Evolutionary conservation across 1,140 invertebrate genomes (phyloP).

Genomic region (Leptonema lineaticorne): DNA sequence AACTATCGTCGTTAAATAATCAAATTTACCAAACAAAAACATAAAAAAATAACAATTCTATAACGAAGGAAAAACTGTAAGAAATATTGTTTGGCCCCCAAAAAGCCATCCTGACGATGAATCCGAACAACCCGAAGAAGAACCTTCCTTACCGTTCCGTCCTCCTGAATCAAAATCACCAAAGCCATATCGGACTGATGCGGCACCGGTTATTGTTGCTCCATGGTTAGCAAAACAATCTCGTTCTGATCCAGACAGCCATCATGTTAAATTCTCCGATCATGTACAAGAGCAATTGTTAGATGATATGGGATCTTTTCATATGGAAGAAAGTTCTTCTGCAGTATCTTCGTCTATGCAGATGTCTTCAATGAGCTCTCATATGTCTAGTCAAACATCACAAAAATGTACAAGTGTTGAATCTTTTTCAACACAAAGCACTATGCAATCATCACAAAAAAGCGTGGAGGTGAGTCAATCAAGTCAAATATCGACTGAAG

Average conservation of each 20-base stretch:
- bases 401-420: conserved; percentile 1
- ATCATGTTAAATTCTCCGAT: conserved; percentile 37
- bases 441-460: background rate
- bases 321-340: background rate
- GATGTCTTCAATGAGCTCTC: conserved; percentile 19
- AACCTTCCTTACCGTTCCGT: conserved; percentile 1
- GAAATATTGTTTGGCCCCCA: conserved; percentile 66
- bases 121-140: conserved; percentile 45
- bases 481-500: conserved; percentile 10
- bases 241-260: conserved; percentile 37
- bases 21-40: conserved; percentile 7
- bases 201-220: conserved; percentile 33
- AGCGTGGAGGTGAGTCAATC: background rate
- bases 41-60: conserved; percentile 5
- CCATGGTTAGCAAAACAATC: conserved; percentile 38
- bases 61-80: conserved; percentile 53
- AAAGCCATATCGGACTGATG: conserved; percentile 24
- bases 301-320: background rate
- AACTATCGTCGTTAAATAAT: conserved; percentile 23
- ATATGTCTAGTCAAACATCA: conserved; percentile 29
- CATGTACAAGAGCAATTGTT: conserved; percentile 15
- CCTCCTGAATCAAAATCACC: background rate
- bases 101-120: conserved; percentile 51
- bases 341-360: conserved; percentile 10
- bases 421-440: background rate